phyloP scores from a whole-genome alignment of 2,888 invertebrate species.

The Callosobruchus maculatus region DNA sequence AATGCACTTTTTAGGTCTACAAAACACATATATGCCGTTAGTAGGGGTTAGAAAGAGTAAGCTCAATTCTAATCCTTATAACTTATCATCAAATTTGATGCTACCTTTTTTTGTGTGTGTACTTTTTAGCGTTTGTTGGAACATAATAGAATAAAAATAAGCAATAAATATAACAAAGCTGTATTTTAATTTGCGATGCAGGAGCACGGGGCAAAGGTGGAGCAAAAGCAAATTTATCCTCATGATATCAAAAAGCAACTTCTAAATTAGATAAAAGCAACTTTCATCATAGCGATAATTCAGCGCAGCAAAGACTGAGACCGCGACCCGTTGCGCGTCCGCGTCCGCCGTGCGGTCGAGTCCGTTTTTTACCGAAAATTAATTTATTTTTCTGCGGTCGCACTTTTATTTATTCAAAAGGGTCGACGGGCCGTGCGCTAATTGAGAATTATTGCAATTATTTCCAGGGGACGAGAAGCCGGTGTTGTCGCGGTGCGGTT shows the following conservation, averaged over 20 bases:
- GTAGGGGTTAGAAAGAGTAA: too few relatives aligned
- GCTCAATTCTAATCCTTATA: too few relatives aligned
- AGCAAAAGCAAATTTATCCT: constrained; percentile 18
- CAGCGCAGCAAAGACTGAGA: neutral
- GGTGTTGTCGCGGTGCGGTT: constrained; percentile 28
- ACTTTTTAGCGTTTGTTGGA: too few relatives aligned
- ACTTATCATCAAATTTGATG: too few relatives aligned
- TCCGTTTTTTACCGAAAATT: constrained; percentile 36
- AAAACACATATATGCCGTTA: too few relatives aligned
- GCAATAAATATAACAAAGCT: neutral
- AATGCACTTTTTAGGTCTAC: too few relatives aligned
- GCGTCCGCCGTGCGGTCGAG: neutral
- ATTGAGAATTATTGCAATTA: constrained; percentile 46
- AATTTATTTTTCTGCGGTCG: constrained; percentile 37
- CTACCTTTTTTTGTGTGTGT: too few relatives aligned
- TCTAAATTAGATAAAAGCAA: constrained; percentile 47
- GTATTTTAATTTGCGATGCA: neutral
- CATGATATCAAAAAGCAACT: constrained; percentile 32
- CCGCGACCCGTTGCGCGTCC: constrained; percentile 26
- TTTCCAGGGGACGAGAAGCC: constrained; percentile 37
- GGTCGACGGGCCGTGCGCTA: constrained; percentile 25
- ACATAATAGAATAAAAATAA: neutral
- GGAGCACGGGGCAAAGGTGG: neutral
- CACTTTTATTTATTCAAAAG: constrained; percentile 42
- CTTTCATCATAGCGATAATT: constrained; percentile 43